Percentiles rank a stretch among this genome's conserved stretches.
Evolutionary conservation across 2,113 vertebrate genomes (phyloP).

Genomic region (Lates calcarifer): DNA sequence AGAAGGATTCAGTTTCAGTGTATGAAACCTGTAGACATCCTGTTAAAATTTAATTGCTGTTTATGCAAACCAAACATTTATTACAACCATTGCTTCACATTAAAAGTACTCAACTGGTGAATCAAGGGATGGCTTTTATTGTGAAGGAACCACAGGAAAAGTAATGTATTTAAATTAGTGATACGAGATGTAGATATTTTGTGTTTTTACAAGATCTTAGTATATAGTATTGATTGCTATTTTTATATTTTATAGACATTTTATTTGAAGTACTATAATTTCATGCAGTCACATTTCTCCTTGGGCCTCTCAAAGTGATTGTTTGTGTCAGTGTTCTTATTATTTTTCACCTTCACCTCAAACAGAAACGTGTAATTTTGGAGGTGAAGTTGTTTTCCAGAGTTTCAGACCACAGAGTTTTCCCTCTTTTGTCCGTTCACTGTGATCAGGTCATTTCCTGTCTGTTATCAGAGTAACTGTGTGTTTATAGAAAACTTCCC

Average conservation of each 20-base stretch:
- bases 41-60: no score
- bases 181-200: background rate
- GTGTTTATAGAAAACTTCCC: constrained; percentile 64
- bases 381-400: no score
- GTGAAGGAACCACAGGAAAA: background rate
- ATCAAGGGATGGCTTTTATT: background rate
- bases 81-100: background rate
- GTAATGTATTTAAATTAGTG: background rate
- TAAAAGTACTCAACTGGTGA: background rate
- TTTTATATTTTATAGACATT: no score
- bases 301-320: no score
- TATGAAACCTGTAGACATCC: no score
- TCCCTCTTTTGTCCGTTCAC: background rate
- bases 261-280: no score
- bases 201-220: background rate
- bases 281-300: no score
- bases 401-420: background rate
- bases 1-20: no score
- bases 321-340: no score
- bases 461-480: constrained; percentile 23
- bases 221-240: no score
- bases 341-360: no score
- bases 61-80: background rate
- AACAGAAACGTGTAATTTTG: background rate
- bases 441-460: constrained; percentile 58